Conservation (phyloP, 2,888 invertebrate species). For the Cosmia trapezina region DNA sequence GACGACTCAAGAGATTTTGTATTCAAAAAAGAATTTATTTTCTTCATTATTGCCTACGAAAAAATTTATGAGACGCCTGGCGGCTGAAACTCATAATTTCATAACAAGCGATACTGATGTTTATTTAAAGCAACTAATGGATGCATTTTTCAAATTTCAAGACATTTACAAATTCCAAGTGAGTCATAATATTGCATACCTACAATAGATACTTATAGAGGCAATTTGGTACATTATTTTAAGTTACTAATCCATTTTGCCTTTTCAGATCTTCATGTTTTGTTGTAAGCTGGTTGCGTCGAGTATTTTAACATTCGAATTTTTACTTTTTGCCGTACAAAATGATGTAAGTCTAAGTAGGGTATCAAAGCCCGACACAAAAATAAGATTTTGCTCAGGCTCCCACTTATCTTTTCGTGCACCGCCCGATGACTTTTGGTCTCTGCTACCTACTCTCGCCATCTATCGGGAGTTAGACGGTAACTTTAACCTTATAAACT, state of each 20-base stretch:
- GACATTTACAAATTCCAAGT: conserved; percentile 74
- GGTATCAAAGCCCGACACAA: neutral
- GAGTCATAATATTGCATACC: conserved; percentile 24
- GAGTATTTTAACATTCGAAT: conserved; percentile 71
- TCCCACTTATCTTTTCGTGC: neutral
- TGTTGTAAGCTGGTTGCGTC: conserved; percentile 72
- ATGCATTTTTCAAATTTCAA: conserved; percentile 69
- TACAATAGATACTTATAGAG: neutral
- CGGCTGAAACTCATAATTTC: conserved; percentile 72
- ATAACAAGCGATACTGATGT: conserved; percentile 67
- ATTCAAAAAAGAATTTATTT: conserved; percentile 28
- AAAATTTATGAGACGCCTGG: conserved; percentile 65
- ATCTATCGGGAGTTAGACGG: neutral
- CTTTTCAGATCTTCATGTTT: conserved; percentile 73
- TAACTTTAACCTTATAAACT: neutral
- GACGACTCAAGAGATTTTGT: conserved; percentile 27
- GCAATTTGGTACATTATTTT: neutral
- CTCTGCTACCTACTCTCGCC: neutral
- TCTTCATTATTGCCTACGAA: conserved; percentile 54
- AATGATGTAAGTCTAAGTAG: conserved; percentile 70
- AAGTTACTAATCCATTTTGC: conserved; percentile 9
- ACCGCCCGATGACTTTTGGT: neutral
- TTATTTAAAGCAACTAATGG: conserved; percentile 71
- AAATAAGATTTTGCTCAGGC: neutral
- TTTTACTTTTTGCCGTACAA: conserved; percentile 70